phyloP scores from a whole-genome alignment of 2,113 vertebrate genomes.

The Felis chaus region DNA sequence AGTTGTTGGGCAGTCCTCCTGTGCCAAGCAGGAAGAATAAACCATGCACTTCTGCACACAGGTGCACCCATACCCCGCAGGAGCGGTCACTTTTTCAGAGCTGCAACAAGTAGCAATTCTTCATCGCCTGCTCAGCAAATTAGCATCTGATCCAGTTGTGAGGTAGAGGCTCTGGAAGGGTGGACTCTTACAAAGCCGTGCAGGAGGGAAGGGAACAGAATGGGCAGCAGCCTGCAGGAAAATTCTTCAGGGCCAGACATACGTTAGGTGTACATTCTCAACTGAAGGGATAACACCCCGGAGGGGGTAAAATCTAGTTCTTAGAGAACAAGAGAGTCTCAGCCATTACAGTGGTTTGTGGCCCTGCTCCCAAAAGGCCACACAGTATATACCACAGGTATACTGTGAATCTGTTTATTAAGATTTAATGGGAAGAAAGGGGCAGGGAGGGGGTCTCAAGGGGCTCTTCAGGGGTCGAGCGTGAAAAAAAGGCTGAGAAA shows the following conservation, averaged over 20 bases:
- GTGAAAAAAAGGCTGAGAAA: neutral
- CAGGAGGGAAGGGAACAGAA: rapidly evolving
- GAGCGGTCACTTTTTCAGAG: neutral
- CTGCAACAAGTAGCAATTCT: rapidly evolving
- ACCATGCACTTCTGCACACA: rapidly evolving
- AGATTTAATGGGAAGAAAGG: neutral
- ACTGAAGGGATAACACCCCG: rapidly evolving
- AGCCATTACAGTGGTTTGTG: rapidly evolving
- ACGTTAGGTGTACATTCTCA: rapidly evolving
- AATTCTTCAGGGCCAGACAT: neutral
- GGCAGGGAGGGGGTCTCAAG: neutral
- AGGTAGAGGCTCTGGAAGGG: rapidly evolving
- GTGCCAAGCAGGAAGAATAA: neutral
- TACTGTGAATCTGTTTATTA: no score
- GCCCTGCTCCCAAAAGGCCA: neutral
- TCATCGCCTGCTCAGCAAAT: neutral
- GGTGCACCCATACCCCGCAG: rapidly evolving
- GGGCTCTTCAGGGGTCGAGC: neutral
- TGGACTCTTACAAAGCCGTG: neutral
- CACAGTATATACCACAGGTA: rapidly evolving
- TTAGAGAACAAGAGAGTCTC: neutral
- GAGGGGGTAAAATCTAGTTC: neutral
- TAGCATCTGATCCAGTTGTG: neutral
- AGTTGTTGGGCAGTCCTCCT: rapidly evolving
- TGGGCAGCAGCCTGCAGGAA: rapidly evolving